Evolutionary conservation across 2,113 vertebrate genomes (phyloP), one percentile per base, ranked within the genome.

Genomic region (Corythornis vintsioides): DNA sequence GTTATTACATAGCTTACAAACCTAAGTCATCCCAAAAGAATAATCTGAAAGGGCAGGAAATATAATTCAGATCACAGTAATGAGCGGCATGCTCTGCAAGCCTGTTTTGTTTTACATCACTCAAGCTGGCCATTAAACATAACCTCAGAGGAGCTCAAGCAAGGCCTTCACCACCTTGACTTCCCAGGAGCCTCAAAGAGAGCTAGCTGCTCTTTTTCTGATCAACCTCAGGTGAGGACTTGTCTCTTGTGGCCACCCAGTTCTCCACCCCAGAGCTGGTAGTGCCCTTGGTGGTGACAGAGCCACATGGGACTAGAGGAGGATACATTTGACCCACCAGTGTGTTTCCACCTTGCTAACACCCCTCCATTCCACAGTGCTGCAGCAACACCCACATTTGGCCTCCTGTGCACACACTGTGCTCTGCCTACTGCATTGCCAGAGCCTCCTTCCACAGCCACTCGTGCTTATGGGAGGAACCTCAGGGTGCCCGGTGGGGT

Each of bases 391-490:
- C 16, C n/a, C 6, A 1, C 1, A 0, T 15, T 64, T 33, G 63
- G 33, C 59, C 76, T 43, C 31, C 65, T 5, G 21, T 9, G 59
- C 61, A 3, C 53, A 21, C 11, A 16, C 63, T 18, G 19, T 52
- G 47, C 67, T 26, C 15, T 63, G 21, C 4, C 24, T 29, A 13
- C 22, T 1, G 0, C 2, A 6, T 35, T 11, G 2, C 72, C 2
- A 2, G 48, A 38, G 13, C 61, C 35, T 57, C 48, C 35, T 38
- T 0, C 0, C 7, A 1, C 63, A 42, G 38, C 71, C 53, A 29
- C 55, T 10, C 7, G 31, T 1, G 28, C 71, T 40, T 3, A 0
- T 1, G 15, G 59, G 7, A 38, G 55, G 14, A 8, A 6, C 14
- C 28, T 26, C 4, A 0, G 25, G 40, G 59, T 52, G 22, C 60